phyloP scores from a whole-genome alignment of 2,113 vertebrate genomes.

The Brachypteracias leptosomus region DNA sequence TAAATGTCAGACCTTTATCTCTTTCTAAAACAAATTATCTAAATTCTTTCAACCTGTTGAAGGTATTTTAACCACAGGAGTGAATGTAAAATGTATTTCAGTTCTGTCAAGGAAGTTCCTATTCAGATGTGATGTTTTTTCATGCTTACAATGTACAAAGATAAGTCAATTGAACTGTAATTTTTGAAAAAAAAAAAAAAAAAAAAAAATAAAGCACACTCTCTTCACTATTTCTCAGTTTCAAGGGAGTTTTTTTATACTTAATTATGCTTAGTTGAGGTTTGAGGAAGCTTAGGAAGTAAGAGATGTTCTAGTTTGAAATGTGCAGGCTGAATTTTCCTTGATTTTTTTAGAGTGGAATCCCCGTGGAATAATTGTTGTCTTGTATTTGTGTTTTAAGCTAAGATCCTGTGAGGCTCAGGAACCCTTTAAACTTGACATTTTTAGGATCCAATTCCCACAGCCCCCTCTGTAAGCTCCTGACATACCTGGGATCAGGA shows the following conservation, averaged over 20 bases:
- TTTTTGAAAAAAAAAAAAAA: neutral
- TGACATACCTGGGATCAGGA: neutral
- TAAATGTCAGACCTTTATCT: slow-evolving; percentile 88
- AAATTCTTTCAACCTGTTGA: slow-evolving; percentile 72
- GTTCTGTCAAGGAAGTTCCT: slow-evolving; percentile 73
- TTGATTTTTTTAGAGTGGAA: neutral
- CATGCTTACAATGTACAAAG: slow-evolving; percentile 45
- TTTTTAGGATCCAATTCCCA: neutral
- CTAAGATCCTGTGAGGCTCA: neutral
- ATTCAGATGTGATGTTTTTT: slow-evolving; percentile 59
- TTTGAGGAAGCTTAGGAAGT: neutral
- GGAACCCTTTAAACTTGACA: neutral
- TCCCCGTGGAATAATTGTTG: neutral
- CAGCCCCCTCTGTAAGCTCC: neutral
- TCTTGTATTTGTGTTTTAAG: neutral
- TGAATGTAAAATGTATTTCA: slow-evolving; percentile 57
- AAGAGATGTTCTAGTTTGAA: neutral
- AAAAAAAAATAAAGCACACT: neutral
- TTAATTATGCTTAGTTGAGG: neutral
- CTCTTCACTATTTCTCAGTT: neutral
- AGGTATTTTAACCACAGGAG: slow-evolving; percentile 77
- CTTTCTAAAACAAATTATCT: slow-evolving; percentile 74
- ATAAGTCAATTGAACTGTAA: slow-evolving; percentile 31
- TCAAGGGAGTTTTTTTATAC: neutral
- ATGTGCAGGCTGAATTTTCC: neutral